Percentiles rank a stretch among this genome's conserved stretches.
Evolutionary conservation across 92 coral and sea anemone species (phyloP).

Genomic region (Zoanthus solanderi): DNA sequence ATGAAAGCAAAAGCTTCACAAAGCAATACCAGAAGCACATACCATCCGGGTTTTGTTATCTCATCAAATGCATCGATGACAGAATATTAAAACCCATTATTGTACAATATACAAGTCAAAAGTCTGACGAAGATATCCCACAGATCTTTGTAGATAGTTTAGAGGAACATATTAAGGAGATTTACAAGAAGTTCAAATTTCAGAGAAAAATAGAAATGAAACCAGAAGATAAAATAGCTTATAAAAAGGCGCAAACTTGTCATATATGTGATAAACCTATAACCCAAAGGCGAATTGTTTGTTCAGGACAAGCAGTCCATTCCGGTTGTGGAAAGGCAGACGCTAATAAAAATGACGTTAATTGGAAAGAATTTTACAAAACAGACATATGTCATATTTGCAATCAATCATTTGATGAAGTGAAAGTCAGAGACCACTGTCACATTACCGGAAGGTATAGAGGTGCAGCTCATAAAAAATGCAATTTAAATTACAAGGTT

Average conservation of each 20-base stretch:
- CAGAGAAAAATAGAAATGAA: not conserved
- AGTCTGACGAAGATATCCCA: no score
- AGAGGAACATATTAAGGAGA: not conserved
- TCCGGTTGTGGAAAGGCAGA: no score
- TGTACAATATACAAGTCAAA: no score
- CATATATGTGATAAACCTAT: not conserved
- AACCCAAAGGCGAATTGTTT: no score
- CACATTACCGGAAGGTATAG: conserved; percentile 35
- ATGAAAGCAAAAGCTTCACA: no score
- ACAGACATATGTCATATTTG: no score
- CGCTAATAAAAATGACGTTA: no score
- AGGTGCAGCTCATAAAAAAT: conserved; percentile 19
- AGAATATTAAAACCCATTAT: not conserved
- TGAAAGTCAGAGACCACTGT: conserved; percentile 31
- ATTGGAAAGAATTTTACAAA: no score
- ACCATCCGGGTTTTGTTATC: not conserved
- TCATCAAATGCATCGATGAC: conserved; percentile 57
- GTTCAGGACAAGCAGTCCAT: no score
- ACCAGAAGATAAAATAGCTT: not conserved
- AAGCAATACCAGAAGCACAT: no score
- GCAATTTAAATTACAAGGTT: not conserved
- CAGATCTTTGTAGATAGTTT: not conserved
- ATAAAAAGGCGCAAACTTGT: not conserved
- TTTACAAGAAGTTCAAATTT: not conserved
- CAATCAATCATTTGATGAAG: not conserved